Conservation (phyloP, 2,797 vertebrate genomes). For the Oryzias dopingdopingensis region DNA sequence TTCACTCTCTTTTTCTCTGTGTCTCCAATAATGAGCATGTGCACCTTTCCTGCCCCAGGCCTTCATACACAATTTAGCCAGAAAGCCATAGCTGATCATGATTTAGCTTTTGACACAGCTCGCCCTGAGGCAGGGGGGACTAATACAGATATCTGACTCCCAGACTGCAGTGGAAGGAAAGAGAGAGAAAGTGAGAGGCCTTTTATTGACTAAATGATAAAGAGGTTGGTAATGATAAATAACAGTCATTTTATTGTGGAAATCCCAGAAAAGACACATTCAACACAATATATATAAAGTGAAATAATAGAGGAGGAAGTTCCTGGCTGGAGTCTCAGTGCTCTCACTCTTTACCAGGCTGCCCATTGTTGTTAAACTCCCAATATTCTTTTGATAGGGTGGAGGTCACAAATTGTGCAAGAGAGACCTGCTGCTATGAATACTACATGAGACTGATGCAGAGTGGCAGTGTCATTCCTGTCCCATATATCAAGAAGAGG, state of each 20-base stretch:
- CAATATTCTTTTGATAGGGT: slow-evolving; percentile 84
- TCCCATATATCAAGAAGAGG: slow-evolving; percentile 74
- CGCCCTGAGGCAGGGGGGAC: slow-evolving; percentile 92
- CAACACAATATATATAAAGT: slow-evolving; percentile 88
- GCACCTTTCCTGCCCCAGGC: slow-evolving; percentile 96
- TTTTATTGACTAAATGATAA: slow-evolving; percentile 99
- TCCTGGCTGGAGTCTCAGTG: slow-evolving; percentile 54
- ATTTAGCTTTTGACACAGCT: slow-evolving; percentile 99
- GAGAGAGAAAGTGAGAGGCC: slow-evolving; percentile 87
- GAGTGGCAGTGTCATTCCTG: slow-evolving; percentile 75
- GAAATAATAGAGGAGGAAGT: slow-evolving; percentile 82
- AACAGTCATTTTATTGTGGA: slow-evolving; percentile 99
- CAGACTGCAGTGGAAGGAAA: slow-evolving; percentile 89
- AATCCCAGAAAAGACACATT: slow-evolving; percentile 99
- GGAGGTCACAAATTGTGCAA: slow-evolving; percentile 87
- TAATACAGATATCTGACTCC: slow-evolving; percentile 99
- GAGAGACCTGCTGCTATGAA: slow-evolving; percentile 85
- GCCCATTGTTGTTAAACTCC: slow-evolving; percentile 87
- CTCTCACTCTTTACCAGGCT: slow-evolving; percentile 74
- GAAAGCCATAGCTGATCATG: slow-evolving; percentile 99
- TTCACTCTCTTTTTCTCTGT: slow-evolving; percentile 78
- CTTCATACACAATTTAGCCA: slow-evolving; percentile 99
- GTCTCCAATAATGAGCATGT: slow-evolving; percentile 99
- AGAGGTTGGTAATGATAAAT: slow-evolving; percentile 99
- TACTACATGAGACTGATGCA: slow-evolving; percentile 79